A percentile compares a stretch with the other conserved stretches of the same genome.
phyloP scores from a whole-genome alignment of 1,140 invertebrate species.

The Ceratitis capitata region DNA sequence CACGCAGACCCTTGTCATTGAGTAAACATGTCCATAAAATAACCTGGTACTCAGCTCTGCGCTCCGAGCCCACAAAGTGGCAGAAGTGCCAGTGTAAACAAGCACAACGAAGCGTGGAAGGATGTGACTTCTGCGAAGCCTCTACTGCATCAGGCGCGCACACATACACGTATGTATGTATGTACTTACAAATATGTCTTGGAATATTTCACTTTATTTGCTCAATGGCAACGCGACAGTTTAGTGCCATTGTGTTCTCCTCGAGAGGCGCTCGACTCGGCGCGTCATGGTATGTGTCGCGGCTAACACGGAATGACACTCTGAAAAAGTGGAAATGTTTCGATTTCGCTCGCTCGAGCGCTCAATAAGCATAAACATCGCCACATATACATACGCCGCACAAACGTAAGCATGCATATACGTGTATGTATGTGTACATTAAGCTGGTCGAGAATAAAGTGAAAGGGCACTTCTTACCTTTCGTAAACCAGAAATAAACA shows the following conservation, averaged over 20 bases:
- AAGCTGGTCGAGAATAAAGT: no score
- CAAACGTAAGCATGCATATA: background rate
- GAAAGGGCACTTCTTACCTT: no score
- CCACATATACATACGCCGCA: background rate
- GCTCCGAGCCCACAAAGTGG: background rate
- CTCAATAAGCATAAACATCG: background rate
- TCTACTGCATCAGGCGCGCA: background rate
- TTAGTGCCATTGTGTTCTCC: slow-evolving; percentile 19
- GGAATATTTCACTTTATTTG: background rate
- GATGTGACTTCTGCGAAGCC: background rate
- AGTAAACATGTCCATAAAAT: slow-evolving; percentile 34
- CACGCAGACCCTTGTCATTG: slow-evolving; percentile 15
- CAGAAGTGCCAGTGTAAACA: background rate
- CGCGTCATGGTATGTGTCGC: slow-evolving; percentile 12
- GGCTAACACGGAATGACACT: slow-evolving; percentile 24
- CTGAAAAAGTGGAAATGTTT: slow-evolving; percentile 26
- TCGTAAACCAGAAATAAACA: no score
- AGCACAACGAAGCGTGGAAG: background rate
- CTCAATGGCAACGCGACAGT: slow-evolving; percentile 19
- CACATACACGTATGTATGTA: background rate
- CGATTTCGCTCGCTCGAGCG: slow-evolving; percentile 24
- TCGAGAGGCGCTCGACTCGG: background rate
- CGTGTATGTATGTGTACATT: background rate
- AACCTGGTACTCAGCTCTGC: slow-evolving; percentile 4
- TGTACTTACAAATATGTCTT: background rate